Conservation (phyloP, 1,140 invertebrate species). For the Pseudomyrmex pallidus region DNA sequence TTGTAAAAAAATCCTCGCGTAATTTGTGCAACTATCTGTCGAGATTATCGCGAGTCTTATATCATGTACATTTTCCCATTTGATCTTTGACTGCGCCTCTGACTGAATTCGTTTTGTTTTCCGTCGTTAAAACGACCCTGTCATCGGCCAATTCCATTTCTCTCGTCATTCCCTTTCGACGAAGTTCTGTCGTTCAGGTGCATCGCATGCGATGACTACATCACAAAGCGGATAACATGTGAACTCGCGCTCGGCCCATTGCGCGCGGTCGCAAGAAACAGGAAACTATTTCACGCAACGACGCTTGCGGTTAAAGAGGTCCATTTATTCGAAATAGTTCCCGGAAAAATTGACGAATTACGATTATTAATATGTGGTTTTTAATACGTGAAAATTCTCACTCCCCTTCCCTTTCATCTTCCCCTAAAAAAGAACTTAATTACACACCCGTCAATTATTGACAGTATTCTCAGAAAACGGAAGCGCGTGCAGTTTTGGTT, state of each 20-base stretch:
- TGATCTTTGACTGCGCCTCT: neutral
- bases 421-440: no score
- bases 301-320: slow-evolving; percentile 35
- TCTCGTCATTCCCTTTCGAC: neutral
- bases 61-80: no score
- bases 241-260: slow-evolving; percentile 38
- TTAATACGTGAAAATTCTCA: neutral
- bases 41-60: no score
- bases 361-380: neutral
- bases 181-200: slow-evolving; percentile 59
- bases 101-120: neutral
- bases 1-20: no score
- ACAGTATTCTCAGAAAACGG: slow-evolving; percentile 33
- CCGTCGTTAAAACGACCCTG: slow-evolving; percentile 17
- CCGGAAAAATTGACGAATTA: slow-evolving; percentile 16
- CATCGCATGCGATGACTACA: slow-evolving; percentile 43
- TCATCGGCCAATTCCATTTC: slow-evolving; percentile 18
- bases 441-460: neutral
- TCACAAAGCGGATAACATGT: neutral
- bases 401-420: no score
- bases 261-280: slow-evolving; percentile 8
- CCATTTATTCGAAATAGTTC: slow-evolving; percentile 26
- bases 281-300: slow-evolving; percentile 67
- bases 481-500: neutral
- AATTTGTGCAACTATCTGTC: no score